Percentiles rank a stretch among this genome's conserved stretches.
Conservation (phyloP, 2,113 vertebrate species). For the Euleptes europaea region DNA sequence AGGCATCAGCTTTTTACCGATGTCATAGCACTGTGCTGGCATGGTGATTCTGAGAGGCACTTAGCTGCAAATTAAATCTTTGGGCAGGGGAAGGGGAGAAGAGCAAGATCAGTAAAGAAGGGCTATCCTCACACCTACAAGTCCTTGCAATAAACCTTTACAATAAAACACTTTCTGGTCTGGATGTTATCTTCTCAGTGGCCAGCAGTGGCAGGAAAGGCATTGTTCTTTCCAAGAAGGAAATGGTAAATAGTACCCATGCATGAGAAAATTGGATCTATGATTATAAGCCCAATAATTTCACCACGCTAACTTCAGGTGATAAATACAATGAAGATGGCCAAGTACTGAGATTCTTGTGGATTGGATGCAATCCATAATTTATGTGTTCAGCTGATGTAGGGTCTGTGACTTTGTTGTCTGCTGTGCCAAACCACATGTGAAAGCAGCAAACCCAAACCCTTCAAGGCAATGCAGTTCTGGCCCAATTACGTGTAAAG, state of each 20-base stretch:
- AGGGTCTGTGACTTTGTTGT: neutral
- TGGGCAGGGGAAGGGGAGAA: neutral
- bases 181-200: neutral
- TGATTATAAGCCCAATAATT: constrained; percentile 2
- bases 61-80: neutral
- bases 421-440: neutral
- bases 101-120: neutral
- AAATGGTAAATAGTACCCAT: neutral
- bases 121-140: neutral
- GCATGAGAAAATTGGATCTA: neutral
- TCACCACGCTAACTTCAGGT: constrained; percentile 35
- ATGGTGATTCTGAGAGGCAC: too few species aligned
- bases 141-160: neutral
- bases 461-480: neutral
- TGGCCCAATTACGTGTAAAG: neutral
- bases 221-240: neutral
- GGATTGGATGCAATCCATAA: constrained; percentile 42
- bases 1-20: neutral
- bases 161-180: neutral
- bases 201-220: neutral
- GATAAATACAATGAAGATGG: constrained; percentile 49
- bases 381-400: constrained; percentile 51
- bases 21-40: too few species aligned
- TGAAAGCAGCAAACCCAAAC: neutral
- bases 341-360: constrained; percentile 45